These are phyloP conservation scores for Macrostomum cliftonense DNA, from an alignment of 2,888 invertebrate species.

Conservation along the genomic window DNA sequence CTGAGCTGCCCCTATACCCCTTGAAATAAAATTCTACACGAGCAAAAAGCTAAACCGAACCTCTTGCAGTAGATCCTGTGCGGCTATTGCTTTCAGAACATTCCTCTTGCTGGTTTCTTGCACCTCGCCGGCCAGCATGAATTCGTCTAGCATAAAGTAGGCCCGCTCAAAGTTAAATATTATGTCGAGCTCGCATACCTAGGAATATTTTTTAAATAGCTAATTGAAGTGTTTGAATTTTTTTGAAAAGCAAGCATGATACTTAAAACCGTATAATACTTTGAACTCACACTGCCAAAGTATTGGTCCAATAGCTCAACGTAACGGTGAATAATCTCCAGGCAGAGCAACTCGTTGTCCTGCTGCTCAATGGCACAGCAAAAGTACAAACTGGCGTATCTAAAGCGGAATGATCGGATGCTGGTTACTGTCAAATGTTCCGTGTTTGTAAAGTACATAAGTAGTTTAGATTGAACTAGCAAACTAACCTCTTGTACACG, in stretches of 20 bases:
- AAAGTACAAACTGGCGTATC: constrained; percentile 95
- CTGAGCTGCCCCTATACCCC: too few species aligned
- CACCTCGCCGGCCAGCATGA: constrained; percentile 81
- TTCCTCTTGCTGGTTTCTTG: constrained; percentile 96
- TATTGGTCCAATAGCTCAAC: constrained; percentile 97
- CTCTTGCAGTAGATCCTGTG: constrained; percentile 94
- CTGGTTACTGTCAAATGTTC: too few species aligned
- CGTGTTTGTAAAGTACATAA: too few species aligned
- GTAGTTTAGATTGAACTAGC: not conserved
- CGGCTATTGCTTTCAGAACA: constrained; percentile 86
- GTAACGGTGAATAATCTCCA: constrained; percentile 93
- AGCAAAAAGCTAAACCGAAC: too few species aligned
- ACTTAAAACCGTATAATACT: not conserved
- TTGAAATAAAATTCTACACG: too few species aligned
- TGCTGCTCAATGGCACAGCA: constrained; percentile 95
- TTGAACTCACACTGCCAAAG: constrained; percentile 80
- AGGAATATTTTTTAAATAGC: not conserved
- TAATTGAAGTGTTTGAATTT: not conserved
- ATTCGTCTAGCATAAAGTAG: constrained; percentile 84
- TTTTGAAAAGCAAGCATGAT: not conserved
- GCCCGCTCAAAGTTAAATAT: constrained; percentile 98
- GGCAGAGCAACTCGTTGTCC: constrained; percentile 83
- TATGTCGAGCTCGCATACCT: constrained; percentile 92
- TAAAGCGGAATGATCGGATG: constrained; percentile 37
- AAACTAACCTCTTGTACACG: constrained; percentile 75